Conservation (phyloP, 2,888 invertebrate species). For the Tanytarsus gracilentus region DNA sequence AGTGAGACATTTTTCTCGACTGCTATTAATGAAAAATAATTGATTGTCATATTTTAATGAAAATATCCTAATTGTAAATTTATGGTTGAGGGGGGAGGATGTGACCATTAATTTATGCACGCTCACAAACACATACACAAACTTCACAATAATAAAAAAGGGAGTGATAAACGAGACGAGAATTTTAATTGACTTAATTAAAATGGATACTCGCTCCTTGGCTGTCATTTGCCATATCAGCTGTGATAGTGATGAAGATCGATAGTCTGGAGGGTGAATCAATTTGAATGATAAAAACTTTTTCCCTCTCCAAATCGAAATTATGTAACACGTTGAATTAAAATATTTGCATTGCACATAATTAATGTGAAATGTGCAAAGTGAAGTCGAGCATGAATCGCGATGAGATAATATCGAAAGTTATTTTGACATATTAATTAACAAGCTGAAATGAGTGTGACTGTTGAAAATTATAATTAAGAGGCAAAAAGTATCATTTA, state of each 20-base stretch:
- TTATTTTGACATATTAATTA: slow-evolving; percentile 6
- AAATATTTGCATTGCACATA: no score
- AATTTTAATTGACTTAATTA: slow-evolving; percentile 28
- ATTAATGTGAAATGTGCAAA: no score
- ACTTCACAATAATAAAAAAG: not conserved
- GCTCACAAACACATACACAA: not conserved
- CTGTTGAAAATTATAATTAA: slow-evolving; percentile 1
- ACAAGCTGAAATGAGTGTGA: not conserved
- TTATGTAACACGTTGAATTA: no score
- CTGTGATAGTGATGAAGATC: slow-evolving; percentile 4
- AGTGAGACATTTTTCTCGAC: no score
- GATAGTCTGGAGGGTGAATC: slow-evolving; percentile 13
- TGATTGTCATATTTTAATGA: slow-evolving; percentile 26
- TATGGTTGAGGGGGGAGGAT: not conserved
- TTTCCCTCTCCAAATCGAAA: not conserved
- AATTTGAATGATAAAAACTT: not conserved
- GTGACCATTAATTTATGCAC: slow-evolving; percentile 16
- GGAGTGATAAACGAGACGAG: not conserved
- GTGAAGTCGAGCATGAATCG: no score
- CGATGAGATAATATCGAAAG: not conserved
- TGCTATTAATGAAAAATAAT: slow-evolving; percentile 26
- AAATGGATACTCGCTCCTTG: slow-evolving; percentile 17
- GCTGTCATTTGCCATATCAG: not conserved
- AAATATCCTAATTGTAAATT: slow-evolving; percentile 23
- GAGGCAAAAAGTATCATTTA: not conserved